Evolutionary conservation across 23 tunicate species (phyloP), one percentile per base, ranked within the genome.

Genomic region (Halocynthia aurantium): DNA sequence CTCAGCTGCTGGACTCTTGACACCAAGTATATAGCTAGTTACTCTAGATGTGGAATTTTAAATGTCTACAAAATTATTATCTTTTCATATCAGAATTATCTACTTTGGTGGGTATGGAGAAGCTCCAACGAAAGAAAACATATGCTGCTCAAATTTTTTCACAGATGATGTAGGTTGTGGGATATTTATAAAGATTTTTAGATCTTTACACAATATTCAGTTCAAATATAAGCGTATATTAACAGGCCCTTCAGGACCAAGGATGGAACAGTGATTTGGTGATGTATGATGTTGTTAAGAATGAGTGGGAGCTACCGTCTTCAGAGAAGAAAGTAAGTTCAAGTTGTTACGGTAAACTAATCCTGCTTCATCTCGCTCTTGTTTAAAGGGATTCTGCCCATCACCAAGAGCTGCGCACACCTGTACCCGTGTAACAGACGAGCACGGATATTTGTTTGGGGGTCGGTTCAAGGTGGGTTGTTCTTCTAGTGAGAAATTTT

Each of bases 31-130:
- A n/a, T 12, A n/a, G 15, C 40, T 21, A n/a, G 22, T 68, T 31
- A 17, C 0, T 68, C 12, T 31, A 15, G 22, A 15, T 68, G 72
- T 11, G 19, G 72, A 15, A n/a, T 68, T 31, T 31, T 31, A 31
- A 31, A 31, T 31, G 44, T 31, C 44, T 31, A 31, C 44, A 31
- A 31, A 31, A 31, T 31, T 31, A 31, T 31, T 31, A 31, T 31
- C 44, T 31, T n/a, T n/a, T 31, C 44, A 1, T 31, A 31, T 31
- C 75, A 81, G 85, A 53, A 31, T 81, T 7, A 72, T 81, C 7
- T 76, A 58, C 17, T 81, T 81, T 57, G 85, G 70, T 58, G 85
- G 85, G 0, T 81, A 81, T 61, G 85, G 85, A 11, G 71, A 77
- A 10, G 44, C 15, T 7, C 44, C 44, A 31, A 57, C 76, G 0